phyloP scores from a whole-genome alignment of 2,113 vertebrate genomes.

The Leuciscus idus region DNA sequence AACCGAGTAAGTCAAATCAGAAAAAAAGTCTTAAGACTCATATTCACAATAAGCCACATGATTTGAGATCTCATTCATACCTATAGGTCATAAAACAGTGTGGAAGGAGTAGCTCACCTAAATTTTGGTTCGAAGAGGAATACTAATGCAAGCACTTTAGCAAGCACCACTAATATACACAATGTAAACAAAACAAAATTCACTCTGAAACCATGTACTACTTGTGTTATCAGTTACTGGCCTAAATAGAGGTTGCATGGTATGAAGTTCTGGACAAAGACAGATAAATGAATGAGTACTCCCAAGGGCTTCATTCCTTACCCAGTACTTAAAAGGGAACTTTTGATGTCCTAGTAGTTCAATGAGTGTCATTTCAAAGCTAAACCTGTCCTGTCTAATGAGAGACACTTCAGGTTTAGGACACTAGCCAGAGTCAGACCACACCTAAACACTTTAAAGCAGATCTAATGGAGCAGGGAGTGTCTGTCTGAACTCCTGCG shows the following conservation, averaged over 20 bases:
- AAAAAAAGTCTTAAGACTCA: neutral
- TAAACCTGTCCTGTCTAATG: constrained; percentile 37
- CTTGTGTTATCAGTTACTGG: neutral
- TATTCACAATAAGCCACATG: neutral
- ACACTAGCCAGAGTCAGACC: constrained; percentile 31
- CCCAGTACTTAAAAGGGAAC: constrained; percentile 35
- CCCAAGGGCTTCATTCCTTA: neutral
- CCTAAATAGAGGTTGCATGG: constrained; percentile 9
- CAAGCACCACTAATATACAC: neutral
- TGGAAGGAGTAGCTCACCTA: neutral
- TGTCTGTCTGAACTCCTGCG: constrained; percentile 21
- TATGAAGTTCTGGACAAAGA: constrained; percentile 22
- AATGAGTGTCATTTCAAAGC: constrained; percentile 32
- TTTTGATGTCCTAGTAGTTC: constrained; percentile 43
- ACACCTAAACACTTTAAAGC: constrained; percentile 35
- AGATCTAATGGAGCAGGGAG: constrained; percentile 12
- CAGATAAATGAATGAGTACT: constrained; percentile 2
- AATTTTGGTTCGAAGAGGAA: neutral
- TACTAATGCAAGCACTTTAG: neutral
- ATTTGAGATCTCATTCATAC: neutral
- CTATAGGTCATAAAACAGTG: neutral
- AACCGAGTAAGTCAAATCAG: neutral
- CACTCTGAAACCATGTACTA: neutral
- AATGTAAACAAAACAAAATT: neutral
- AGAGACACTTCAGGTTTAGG: constrained; percentile 40